Percentiles rank a stretch among this genome's conserved stretches.
Conservation (phyloP, 2,797 vertebrate genomes). For the Clangula hyemalis region DNA sequence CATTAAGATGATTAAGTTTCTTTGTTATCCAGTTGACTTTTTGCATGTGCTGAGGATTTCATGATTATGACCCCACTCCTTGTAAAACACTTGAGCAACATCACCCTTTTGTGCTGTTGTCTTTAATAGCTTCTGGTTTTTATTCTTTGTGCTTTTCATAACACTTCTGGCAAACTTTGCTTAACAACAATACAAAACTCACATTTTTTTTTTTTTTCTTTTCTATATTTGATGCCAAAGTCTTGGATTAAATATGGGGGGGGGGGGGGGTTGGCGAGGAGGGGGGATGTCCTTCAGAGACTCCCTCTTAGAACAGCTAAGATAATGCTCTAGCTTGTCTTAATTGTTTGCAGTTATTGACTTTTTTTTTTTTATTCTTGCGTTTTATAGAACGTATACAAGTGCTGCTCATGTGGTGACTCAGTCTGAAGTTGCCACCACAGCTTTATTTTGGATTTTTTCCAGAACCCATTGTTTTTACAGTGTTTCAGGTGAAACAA, state of each 20-base stretch:
- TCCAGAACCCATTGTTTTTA: slow-evolving; percentile 82
- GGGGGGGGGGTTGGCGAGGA: not conserved
- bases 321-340: not conserved
- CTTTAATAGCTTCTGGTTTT: slow-evolving; percentile 53
- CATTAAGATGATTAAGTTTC: slow-evolving; percentile 84
- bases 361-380: not conserved
- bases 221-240: not conserved
- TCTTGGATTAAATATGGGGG: not conserved
- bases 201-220: not conserved
- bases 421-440: slow-evolving; percentile 75
- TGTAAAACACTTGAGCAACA: slow-evolving; percentile 78
- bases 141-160: not conserved
- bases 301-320: not conserved
- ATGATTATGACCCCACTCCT: slow-evolving; percentile 77
- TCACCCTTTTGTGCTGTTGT: slow-evolving; percentile 61
- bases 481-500: slow-evolving; percentile 82
- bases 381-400: slow-evolving; percentile 62
- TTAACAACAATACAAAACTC: slow-evolving; percentile 28
- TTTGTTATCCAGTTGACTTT: slow-evolving; percentile 83
- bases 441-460: slow-evolving; percentile 78
- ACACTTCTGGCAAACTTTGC: slow-evolving; percentile 33
- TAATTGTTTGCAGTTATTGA: slow-evolving; percentile 2
- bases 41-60: slow-evolving; percentile 78
- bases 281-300: not conserved
- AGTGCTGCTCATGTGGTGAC: slow-evolving; percentile 65